Base-by-base conservation (phyloP, 2,113 vertebrate genomes). In the Geococcyx californianus region DNA sequence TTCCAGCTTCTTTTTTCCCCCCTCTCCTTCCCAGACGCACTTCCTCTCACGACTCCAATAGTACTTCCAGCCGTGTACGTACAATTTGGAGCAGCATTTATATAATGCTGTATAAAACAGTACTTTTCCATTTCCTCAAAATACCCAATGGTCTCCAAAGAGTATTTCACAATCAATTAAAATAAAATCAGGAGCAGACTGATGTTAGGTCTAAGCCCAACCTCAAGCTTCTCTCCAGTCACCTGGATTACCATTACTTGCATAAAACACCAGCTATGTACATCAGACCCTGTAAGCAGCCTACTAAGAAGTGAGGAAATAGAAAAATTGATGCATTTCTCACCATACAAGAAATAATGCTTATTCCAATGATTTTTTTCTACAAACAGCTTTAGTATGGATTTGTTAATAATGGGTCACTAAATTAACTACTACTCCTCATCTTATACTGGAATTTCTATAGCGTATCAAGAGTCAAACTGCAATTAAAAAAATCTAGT, bases 1-100 rank as follows among this genome's bases (percentile, higher is more conserved):
- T 70, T 70, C 17, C n/a, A 77, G 42, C 12, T 33, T 56, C n/a
- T 40, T 62, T 25, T 33, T 9, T 3, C 33, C 9, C 3, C 10
- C 5, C 11, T n/a, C 29, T 63, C 20, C 44, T 45, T 45, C 31
- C 42, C 52, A 69, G 25, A 56, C 9, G 63, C 28, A 31, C 21
- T 28, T n/a, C 69, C 25, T 28, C 55, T 77, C 84, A 33, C 21
- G 0, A 0, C 58, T 54, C 49, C 21, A 52, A 38, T 0, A 23
- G 25, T 16, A 33, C 16, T 81, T 73, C 45, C 80, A 94, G 59
- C 38, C 55, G 33, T n/a, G 19, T 21, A 25, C 4, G 25, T 58
- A 52, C 25, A 58, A 12, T 29, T 56, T 54, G 26, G 79, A 86
- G 68, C 16, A 34, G 42, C 3, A 13, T 52, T 62, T 74, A 38